Conservation (phyloP, 2,888 invertebrate genomes). For the Lymantria monacha region DNA sequence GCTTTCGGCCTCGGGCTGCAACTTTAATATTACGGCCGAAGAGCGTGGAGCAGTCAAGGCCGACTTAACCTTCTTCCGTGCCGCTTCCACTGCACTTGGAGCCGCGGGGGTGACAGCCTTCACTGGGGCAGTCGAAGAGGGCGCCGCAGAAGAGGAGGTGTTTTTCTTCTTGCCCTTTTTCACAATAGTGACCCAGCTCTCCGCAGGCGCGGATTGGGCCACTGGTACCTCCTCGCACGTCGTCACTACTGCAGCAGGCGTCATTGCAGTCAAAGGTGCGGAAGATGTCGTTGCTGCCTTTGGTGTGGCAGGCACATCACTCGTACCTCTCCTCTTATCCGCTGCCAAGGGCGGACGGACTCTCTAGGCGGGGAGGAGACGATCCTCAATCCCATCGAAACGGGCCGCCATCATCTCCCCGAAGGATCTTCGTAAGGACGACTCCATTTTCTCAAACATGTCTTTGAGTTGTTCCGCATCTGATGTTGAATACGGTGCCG, state of each 20-base stretch:
- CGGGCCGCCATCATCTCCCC: background rate
- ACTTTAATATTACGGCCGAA: too few relatives aligned
- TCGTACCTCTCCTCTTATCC: background rate
- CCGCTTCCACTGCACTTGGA: too few relatives aligned
- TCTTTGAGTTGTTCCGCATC: background rate
- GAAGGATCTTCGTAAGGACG: background rate
- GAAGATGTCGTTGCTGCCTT: background rate
- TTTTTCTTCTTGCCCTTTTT: background rate
- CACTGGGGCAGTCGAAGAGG: background rate
- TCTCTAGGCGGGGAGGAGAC: background rate
- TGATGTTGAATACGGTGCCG: background rate
- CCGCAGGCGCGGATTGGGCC: background rate
- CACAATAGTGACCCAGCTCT: background rate
- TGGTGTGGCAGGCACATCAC: background rate
- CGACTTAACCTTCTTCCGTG: too few relatives aligned
- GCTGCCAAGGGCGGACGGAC: background rate
- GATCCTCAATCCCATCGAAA: background rate
- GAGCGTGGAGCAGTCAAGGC: too few relatives aligned
- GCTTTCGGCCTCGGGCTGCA: too few relatives aligned
- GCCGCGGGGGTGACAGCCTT: too few relatives aligned
- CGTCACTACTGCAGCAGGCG: too few relatives aligned
- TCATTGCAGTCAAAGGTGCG: background rate
- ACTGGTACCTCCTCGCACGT: too few relatives aligned
- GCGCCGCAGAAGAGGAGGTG: background rate
- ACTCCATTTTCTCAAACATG: background rate